phyloP scores from a whole-genome alignment of 2,888 invertebrate genomes.

The Troides aeacus region DNA sequence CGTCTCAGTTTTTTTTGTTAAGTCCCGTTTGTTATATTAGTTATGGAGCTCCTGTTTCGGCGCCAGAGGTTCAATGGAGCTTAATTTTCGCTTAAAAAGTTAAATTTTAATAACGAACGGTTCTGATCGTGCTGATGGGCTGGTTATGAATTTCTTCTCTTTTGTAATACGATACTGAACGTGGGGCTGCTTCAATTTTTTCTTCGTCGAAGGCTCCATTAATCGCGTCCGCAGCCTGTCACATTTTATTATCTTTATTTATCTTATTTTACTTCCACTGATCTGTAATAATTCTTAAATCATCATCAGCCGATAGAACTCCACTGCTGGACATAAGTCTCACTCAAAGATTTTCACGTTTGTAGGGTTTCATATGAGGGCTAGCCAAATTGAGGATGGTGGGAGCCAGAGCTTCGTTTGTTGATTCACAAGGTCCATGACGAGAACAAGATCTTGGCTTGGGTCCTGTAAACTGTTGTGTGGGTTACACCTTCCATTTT shows the following conservation, averaged over 20 bases:
- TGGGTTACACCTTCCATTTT: too few relatives aligned
- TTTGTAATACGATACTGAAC: constrained; percentile 18
- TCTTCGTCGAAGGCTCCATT: constrained; percentile 14
- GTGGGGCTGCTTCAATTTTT: constrained; percentile 12
- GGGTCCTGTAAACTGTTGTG: too few relatives aligned
- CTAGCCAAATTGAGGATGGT: too few relatives aligned
- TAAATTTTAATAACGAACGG: background rate
- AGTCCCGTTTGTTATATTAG: constrained; percentile 51
- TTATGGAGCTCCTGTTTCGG: constrained; percentile 33
- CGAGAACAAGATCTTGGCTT: background rate
- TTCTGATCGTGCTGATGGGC: background rate
- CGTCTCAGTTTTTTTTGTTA: constrained; percentile 48
- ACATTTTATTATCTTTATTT: constrained; percentile 13
- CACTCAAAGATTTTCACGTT: too few relatives aligned
- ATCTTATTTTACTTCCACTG: constrained; percentile 2
- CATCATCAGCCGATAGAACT: too few relatives aligned
- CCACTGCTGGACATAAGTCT: too few relatives aligned
- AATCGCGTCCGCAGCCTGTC: constrained; percentile 4
- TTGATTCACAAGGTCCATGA: too few relatives aligned
- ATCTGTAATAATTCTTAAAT: background rate
- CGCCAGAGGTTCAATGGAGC: constrained; percentile 7
- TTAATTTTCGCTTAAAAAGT: constrained; percentile 5
- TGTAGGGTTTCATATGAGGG: too few relatives aligned
- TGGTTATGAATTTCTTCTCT: background rate
- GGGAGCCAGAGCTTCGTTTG: too few relatives aligned